These are phyloP conservation scores for Anhinga rufa DNA, from an alignment of 2,113 vertebrate genomes.

Conservation along the genomic window DNA sequence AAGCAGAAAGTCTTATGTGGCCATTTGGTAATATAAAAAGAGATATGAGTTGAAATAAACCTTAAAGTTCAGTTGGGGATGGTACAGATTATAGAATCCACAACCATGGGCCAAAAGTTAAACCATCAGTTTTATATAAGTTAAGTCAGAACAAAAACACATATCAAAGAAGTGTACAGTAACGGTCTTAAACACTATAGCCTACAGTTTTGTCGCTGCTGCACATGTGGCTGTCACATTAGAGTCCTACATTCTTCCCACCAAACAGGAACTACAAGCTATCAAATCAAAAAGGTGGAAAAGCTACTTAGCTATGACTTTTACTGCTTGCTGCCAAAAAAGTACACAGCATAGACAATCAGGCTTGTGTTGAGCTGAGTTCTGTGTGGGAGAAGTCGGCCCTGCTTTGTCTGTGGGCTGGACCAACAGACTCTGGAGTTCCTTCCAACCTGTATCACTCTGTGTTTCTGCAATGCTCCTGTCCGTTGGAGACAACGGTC, in stretches of 20 bases:
- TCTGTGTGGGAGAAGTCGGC: not conserved
- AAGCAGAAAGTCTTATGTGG: not conserved
- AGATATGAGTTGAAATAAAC: not conserved
- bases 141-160: not conserved
- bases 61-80: not conserved
- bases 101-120: not conserved
- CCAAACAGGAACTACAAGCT: not conserved
- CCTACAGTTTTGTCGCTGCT: not conserved
- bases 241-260: not conserved
- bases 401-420: not conserved
- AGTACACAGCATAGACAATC: not conserved
- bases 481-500: not conserved
- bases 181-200: not conserved
- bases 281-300: not conserved
- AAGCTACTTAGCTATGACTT: not conserved
- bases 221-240: not conserved
- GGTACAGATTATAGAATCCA: not conserved
- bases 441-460: not conserved
- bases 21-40: not conserved
- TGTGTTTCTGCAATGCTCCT: too few species aligned
- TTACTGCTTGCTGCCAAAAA: not conserved
- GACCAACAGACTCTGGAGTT: not conserved
- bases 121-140: too few species aligned
- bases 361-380: not conserved
- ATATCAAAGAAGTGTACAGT: not conserved